A percentile compares a stretch with the other conserved stretches of the same genome.
Conservation (phyloP, 1,140 invertebrate species). For the Listronotus bonariensis region DNA sequence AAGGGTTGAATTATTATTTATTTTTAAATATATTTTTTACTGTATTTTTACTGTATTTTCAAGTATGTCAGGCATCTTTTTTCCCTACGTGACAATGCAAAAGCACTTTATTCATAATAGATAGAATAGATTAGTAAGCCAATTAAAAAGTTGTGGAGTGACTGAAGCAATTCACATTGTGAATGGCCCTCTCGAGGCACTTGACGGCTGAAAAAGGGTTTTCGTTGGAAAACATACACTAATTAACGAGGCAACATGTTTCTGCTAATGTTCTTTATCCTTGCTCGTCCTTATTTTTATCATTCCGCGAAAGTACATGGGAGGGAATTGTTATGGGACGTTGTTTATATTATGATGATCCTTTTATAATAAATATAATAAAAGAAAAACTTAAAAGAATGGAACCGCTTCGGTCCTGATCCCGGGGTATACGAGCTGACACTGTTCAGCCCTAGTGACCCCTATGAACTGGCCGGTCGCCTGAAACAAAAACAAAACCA, state of each 20-base stretch:
- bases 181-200: conserved; percentile 26
- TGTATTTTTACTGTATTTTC: too few relatives aligned
- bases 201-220: conserved; percentile 29
- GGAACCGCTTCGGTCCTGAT: too few relatives aligned
- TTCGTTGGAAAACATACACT: conserved; percentile 30
- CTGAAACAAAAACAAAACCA: too few relatives aligned
- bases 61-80: background rate
- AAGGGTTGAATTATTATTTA: too few relatives aligned
- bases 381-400: too few relatives aligned
- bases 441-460: too few relatives aligned
- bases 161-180: conserved; percentile 24
- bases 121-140: conserved; percentile 35
- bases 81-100: background rate
- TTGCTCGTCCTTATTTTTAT: conserved; percentile 13
- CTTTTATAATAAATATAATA: too few relatives aligned
- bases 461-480: too few relatives aligned
- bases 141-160: conserved; percentile 33
- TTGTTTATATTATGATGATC: too few relatives aligned
- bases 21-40: too few relatives aligned
- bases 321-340: background rate
- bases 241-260: conserved; percentile 36
- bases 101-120: conserved; percentile 31
- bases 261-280: conserved; percentile 23
- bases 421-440: too few relatives aligned
- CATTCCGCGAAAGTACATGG: conserved; percentile 8